phyloP scores from a whole-genome alignment of 2,888 invertebrate genomes.

The Cacoxenus indagator region DNA sequence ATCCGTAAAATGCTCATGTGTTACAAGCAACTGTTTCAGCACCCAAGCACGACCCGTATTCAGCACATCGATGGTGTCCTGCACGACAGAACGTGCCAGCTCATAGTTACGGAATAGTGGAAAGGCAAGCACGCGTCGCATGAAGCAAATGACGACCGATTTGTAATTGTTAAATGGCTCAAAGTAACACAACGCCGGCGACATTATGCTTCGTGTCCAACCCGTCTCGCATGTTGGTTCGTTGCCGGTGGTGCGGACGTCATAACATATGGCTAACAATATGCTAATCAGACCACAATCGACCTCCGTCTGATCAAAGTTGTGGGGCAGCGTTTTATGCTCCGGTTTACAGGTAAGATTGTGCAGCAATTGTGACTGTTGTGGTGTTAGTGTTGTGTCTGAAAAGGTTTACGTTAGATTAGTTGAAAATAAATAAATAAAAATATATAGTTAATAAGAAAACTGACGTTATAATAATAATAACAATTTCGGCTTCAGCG shows the following conservation, averaged over 20 bases:
- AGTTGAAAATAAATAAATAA: neutral
- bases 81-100: constrained; percentile 59
- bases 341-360: constrained; percentile 54
- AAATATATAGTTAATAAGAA: neutral
- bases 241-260: constrained; percentile 64
- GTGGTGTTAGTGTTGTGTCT: constrained; percentile 57
- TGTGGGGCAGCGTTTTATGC: constrained; percentile 36
- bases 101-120: constrained; percentile 68
- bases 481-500: too few species aligned
- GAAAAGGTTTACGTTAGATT: neutral
- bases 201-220: constrained; percentile 67
- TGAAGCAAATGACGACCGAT: constrained; percentile 61
- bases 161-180: constrained; percentile 62
- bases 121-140: constrained; percentile 66
- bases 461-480: too few species aligned
- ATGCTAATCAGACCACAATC: constrained; percentile 67
- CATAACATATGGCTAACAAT: constrained; percentile 67
- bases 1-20: constrained; percentile 53
- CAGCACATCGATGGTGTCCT: constrained; percentile 65
- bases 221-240: constrained; percentile 67
- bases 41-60: constrained; percentile 61
- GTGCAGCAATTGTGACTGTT: constrained; percentile 60
- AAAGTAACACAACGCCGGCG: constrained; percentile 63
- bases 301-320: constrained; percentile 52
- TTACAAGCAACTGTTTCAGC: constrained; percentile 63